phyloP scores from a whole-genome alignment of 2,797 vertebrate genomes.

The Xiphorhynchus erythropygius region DNA sequence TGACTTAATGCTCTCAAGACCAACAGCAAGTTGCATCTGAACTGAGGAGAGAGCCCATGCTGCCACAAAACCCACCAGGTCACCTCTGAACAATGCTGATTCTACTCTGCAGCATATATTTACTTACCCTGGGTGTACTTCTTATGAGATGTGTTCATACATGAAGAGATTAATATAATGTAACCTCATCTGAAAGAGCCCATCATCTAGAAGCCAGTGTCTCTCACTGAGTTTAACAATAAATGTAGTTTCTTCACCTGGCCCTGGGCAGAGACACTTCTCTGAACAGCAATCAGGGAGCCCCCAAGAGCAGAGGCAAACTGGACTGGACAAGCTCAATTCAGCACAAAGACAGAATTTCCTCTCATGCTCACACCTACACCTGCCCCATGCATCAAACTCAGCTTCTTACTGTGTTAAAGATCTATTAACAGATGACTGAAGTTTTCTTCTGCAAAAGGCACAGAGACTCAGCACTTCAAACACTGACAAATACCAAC shows the following conservation, averaged over 20 bases:
- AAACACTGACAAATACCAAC: background rate
- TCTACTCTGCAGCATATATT: background rate
- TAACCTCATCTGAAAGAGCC: background rate
- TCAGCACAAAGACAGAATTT: background rate
- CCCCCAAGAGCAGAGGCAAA: background rate
- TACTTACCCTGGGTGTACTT: background rate
- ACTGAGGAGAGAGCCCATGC: background rate
- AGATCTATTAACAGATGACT: background rate
- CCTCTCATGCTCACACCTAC: background rate
- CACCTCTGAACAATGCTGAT: background rate
- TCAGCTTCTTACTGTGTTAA: background rate
- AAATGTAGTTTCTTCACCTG: background rate
- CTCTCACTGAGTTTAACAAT: background rate
- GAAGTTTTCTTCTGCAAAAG: background rate
- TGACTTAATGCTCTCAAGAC: background rate
- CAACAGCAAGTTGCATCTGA: background rate
- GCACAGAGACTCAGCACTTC: background rate
- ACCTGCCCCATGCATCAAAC: background rate
- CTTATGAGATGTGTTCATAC: background rate
- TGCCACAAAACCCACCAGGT: background rate
- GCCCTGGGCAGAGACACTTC: background rate
- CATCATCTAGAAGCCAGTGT: background rate
- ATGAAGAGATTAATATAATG: background rate
- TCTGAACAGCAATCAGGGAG: background rate
- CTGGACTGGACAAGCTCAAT: background rate